Base-by-base conservation (phyloP, 2,797 vertebrate species). In the Petrocephalus schoutedeni region DNA sequence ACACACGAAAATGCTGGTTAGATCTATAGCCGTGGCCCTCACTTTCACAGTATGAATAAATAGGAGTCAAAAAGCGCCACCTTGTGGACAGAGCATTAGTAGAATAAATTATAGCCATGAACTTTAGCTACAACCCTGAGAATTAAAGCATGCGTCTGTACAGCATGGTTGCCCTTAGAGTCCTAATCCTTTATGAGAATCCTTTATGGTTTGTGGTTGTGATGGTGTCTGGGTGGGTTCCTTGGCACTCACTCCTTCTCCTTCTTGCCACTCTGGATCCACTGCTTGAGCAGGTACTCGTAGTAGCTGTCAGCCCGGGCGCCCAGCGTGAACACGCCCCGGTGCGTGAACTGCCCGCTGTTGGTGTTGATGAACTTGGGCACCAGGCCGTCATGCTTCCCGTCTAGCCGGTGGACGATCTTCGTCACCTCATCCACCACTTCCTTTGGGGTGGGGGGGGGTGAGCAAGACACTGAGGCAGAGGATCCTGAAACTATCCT, bases 321-420 rank as follows among this genome's bases (percentile, higher is more conserved):
- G 0, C 98, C 98, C 36, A 99, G 93, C 0, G 98, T 99, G 90
- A 96, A 98, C 36, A 98, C 95, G 0, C 97, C 97, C 74, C 96
- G 93, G 92, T 98, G 98, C 4, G 96, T 97, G 94, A 99, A 99
- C 94, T 98, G 97, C 56, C 98, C 98, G 0, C 94, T 98, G 93
- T 98, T 97, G 45, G 98, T 99, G 94, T 97, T 99, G 94, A 99
- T 99, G 93, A 99, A 99, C 98, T 99, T 99, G 90, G 98, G 98
- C 88, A 99, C 98, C 10, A 99, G 95, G 71, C 98, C 98, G 2
- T 99, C 98, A 0, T 96, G 95, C 92, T 99, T 99, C 23, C 98
- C 98, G 0, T 96, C 93, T 67, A 99, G 95, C 3, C 90, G 91
- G 90, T 98, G 98, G 67, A 99, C 96, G 1, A 94, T 96, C 89